Base-by-base conservation (phyloP, 2,888 invertebrate genomes). In the Rhaphigaster nebulosa region DNA sequence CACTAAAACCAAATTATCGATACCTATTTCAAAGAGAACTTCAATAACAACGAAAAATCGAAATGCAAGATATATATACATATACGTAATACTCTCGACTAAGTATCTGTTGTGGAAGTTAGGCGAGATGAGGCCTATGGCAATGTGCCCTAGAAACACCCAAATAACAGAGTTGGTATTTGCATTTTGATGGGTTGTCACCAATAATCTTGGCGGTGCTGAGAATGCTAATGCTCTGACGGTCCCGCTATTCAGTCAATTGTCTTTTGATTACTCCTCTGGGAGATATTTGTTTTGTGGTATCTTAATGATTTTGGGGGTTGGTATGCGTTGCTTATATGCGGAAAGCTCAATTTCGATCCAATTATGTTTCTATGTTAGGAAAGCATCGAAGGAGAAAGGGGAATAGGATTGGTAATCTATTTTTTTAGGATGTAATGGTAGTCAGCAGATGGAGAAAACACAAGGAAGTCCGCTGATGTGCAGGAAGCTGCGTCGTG, bases 151-250 rank as follows among this genome's bases (percentile, higher is more conserved):
- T 76, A 76, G 20, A 76, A 38, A 76, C 70, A 34, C 23, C 38
- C 70, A 76, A 76, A 76, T 76, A 38, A 38, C 70, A 38, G 70
- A 76, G 70, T 38, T 76, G 70, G 70, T 76, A 76, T 76, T 76
- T 76, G 70, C 70, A 76, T 76, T 76, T 76, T 76, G 70, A 76
- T 76, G 70, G 70, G 70, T 76, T 76, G 70, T 38, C 70, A 8
- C 70, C 34, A 76, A 76, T 76, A 76, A 76, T 76, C 70, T 38
- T 76, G 70, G 70, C 38, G 38, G 20, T 76, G 70, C 34, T 34
- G 70, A 6, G 70, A 76, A 76, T 76, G 38, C 70, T 76, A 76
- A 76, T 76, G 70, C 38, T 23, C 34, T 38, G 65, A 1, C 15
- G 23, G 34, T 76, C 20, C 38, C 70, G 70, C 70, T 38, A 4